Percentiles rank a stretch among this genome's conserved stretches.
phyloP scores from a whole-genome alignment of 2,888 invertebrate species.

The Eretmocerus hayati region DNA sequence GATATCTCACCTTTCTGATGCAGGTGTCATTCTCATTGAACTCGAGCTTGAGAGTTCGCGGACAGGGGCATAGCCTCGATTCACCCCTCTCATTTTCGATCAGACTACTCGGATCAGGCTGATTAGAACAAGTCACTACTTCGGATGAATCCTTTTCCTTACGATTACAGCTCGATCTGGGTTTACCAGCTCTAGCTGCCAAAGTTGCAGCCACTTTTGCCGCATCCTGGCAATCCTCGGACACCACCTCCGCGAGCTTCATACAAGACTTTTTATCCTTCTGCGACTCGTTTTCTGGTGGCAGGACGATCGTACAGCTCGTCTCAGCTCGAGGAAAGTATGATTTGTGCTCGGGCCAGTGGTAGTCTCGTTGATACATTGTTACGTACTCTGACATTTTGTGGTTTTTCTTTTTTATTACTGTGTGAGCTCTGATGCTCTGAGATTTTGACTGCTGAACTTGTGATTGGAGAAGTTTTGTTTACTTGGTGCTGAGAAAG shows the following conservation, averaged over 20 bases:
- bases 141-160: too few relatives aligned
- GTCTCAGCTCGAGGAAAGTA: constrained; percentile 42
- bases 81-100: not conserved
- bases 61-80: constrained; percentile 49
- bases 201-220: too few relatives aligned
- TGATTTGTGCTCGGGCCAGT: constrained; percentile 53
- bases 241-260: not conserved
- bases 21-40: constrained; percentile 58
- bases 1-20: constrained; percentile 58
- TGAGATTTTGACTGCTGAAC: too few relatives aligned
- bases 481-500: too few relatives aligned
- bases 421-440: too few relatives aligned
- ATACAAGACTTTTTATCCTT: not conserved
- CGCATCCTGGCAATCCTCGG: not conserved
- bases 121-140: too few relatives aligned
- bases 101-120: not conserved
- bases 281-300: not conserved
- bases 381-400: constrained; percentile 48
- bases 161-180: too few relatives aligned
- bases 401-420: too few relatives aligned
- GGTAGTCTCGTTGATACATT: constrained; percentile 58
- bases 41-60: constrained; percentile 52
- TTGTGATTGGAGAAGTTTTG: too few relatives aligned
- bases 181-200: too few relatives aligned
- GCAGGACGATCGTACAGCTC: constrained; percentile 43